Evolutionary conservation across 2,797 vertebrate species (phyloP).

Genomic region (Anas capensis): DNA sequence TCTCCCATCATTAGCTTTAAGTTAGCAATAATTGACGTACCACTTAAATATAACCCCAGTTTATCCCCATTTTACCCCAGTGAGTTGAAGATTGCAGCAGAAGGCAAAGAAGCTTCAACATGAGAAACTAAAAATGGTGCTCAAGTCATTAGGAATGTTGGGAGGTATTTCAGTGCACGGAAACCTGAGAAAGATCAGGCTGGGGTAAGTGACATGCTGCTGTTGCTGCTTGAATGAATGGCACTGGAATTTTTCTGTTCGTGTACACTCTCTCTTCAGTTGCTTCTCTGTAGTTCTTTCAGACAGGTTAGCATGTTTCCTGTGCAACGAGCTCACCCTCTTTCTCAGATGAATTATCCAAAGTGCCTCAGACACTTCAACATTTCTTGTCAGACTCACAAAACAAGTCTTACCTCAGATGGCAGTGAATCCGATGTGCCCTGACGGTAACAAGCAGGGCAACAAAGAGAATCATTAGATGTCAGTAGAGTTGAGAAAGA

Average conservation of each 20-base stretch:
- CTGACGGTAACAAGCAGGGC: conserved; percentile 43
- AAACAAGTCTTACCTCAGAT: conserved; percentile 8
- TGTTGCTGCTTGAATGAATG: not conserved
- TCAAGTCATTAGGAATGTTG: not conserved
- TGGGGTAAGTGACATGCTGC: not conserved
- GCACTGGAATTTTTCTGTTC: not conserved
- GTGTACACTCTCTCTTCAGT: not conserved
- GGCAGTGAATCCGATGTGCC: not conserved
- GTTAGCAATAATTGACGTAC: not conserved
- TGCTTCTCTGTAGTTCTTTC: not conserved
- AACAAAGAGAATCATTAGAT: not conserved
- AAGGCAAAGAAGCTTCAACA: not conserved
- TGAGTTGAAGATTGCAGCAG: not conserved
- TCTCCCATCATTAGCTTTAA: not conserved
- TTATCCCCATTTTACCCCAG: not conserved
- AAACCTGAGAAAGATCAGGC: not conserved
- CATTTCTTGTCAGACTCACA: conserved; percentile 16
- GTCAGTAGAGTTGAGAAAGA: not conserved
- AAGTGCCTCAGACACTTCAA: not conserved
- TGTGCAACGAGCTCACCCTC: not conserved
- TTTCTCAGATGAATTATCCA: not conserved
- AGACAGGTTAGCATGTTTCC: not conserved
- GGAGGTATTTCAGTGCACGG: not conserved
- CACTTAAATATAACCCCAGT: not conserved
- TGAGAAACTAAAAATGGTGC: not conserved